Evolutionary conservation across 2,888 invertebrate genomes (phyloP), one percentile per base, ranked within the genome.

Genomic region (Polietes domitor): DNA sequence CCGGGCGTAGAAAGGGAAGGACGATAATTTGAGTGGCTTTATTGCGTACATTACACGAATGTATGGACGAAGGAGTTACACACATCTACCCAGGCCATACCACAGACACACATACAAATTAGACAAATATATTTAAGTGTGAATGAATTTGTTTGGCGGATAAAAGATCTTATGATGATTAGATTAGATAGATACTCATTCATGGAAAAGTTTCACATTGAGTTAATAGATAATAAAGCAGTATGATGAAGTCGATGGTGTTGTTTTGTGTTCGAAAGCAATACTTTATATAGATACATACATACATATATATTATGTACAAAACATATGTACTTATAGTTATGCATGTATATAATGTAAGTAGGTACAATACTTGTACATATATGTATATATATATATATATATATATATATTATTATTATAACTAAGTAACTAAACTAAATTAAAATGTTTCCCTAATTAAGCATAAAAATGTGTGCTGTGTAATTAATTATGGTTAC

Each of bases 381-480:
- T 43, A 19, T 28, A 61, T 58, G 2, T 71, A 77, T 5, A n/a
- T 47, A 65, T 37, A 65, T 53, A 41, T n/a, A 61, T 15, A 21
- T 9, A 55, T 43, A 19, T 28, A 61, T 58, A 1, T 71, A 77
- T 5, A n/a, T 47, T n/a, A n/a, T n/a, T 17, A 41, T 19, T 43
- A 61, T 58, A 61, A 75, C 28, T 80, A 43, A 74, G 55, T 74
- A 71, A 68, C 58, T 68, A 68, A 61, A 68, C 41, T 65, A 37
- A 68, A 43, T 41, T 53, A 61, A 50, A 68, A 43, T 26, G n/a
- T 58, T 71, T 58, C 58, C 24, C 73, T 73, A 58, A 73, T 73
- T 73, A 73, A 73, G 73, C 73, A 73, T 72, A 61, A 43, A 58
- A 73, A 43, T 73, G 43, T 63, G 32, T 63, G 68, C 68, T 68